Evolutionary conservation across 92 coral and sea anemone species (phyloP).

Genomic region (Heliopora coerulea): DNA sequence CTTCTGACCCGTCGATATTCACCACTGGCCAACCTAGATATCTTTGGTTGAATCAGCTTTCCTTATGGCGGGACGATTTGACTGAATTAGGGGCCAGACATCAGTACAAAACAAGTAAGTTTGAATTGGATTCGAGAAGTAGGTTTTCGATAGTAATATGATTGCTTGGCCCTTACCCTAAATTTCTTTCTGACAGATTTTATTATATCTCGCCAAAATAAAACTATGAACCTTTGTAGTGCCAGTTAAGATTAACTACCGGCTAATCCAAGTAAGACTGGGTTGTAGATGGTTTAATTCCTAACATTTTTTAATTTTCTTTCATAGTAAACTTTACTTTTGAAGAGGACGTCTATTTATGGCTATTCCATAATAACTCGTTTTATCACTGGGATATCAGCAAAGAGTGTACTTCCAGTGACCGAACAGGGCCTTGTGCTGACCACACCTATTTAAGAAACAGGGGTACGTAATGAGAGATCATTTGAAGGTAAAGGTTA

Average conservation of each 20-base stretch:
- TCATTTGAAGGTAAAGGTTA: neutral
- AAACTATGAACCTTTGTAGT: too few species aligned
- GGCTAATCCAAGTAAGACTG: too few species aligned
- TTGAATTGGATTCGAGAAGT: neutral
- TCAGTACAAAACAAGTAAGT: conserved; percentile 17
- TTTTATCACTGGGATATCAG: conserved; percentile 1
- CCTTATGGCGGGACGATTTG: neutral
- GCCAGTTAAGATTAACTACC: too few species aligned
- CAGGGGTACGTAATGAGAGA: too few species aligned
- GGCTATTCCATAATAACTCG: conserved; percentile 1
- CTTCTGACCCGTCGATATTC: neutral
- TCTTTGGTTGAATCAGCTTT: neutral
- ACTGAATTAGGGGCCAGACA: neutral
- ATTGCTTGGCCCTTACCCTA: too few species aligned
- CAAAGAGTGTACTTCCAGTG: conserved; percentile 3
- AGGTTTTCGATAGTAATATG: too few species aligned
- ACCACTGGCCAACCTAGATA: neutral
- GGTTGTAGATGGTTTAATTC: too few species aligned
- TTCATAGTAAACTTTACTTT: conserved; percentile 13
- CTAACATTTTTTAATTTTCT: neutral
- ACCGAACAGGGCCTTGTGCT: conserved; percentile 23
- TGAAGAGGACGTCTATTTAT: conserved; percentile 11
- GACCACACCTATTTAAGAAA: conserved; percentile 18
- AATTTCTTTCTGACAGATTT: too few species aligned
- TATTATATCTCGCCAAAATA: too few species aligned